A percentile compares a stretch with the other conserved stretches of the same genome.
phyloP scores from a whole-genome alignment of 1,140 invertebrate species.

The Brachionus manjavacas region DNA sequence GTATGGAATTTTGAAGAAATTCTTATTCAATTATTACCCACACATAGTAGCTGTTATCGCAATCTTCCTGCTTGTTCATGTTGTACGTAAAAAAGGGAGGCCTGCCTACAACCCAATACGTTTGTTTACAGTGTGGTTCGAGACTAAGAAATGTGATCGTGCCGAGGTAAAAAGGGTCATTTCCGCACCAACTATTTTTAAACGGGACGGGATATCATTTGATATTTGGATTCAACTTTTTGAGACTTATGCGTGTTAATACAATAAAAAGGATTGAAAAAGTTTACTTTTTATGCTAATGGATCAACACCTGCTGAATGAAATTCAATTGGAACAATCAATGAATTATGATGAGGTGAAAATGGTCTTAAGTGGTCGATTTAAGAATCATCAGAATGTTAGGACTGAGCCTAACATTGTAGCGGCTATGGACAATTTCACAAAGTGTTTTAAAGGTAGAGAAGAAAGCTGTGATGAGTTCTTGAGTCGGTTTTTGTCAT shows the following conservation, averaged over 20 bases:
- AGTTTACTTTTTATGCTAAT: background rate
- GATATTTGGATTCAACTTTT: background rate
- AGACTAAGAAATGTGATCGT: too few relatives aligned
- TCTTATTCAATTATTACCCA: background rate
- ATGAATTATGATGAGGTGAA: too few relatives aligned
- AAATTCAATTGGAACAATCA: too few relatives aligned
- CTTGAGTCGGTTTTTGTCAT: background rate
- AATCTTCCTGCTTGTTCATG: background rate
- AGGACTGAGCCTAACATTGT: background rate
- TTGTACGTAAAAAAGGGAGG: too few relatives aligned
- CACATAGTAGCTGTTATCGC: background rate
- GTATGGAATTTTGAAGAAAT: background rate
- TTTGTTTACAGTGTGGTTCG: too few relatives aligned
- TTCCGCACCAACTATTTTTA: too few relatives aligned
- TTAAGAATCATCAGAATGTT: background rate
- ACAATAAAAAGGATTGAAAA: conserved; percentile 1
- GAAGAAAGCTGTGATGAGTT: background rate
- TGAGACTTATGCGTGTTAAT: background rate
- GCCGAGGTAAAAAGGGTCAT: too few relatives aligned
- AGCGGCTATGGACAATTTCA: too few relatives aligned
- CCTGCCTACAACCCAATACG: too few relatives aligned
- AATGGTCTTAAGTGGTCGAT: background rate
- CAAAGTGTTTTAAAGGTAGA: too few relatives aligned
- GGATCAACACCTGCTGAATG: too few relatives aligned
- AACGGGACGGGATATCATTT: too few relatives aligned